phyloP scores from a whole-genome alignment of 2,797 vertebrate genomes.

The Vultur gryphus region DNA sequence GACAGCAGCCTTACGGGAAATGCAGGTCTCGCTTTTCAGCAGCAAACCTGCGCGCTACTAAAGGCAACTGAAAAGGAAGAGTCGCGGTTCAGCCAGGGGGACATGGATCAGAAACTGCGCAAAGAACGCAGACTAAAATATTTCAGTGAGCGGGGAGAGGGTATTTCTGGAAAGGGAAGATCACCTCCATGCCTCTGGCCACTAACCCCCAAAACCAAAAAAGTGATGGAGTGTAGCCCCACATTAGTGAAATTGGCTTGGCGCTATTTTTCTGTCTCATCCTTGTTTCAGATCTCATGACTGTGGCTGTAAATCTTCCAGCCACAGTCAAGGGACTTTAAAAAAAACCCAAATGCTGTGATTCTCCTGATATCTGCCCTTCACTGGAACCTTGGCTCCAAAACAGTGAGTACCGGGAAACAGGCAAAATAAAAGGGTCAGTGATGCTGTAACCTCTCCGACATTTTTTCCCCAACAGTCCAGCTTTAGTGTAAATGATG shows the following conservation, averaged over 20 bases:
- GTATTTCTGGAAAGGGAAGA: not conserved
- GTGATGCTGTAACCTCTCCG: not conserved
- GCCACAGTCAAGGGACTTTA: not conserved
- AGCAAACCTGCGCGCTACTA: accelerated
- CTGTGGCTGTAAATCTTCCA: not conserved
- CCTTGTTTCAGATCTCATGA: not conserved
- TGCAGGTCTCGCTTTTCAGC: not conserved
- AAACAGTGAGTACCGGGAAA: not conserved
- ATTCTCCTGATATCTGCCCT: not conserved
- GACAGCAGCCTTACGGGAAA: not conserved
- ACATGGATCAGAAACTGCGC: not conserved
- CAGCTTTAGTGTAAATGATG: constrained; percentile 17
- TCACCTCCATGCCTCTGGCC: not conserved
- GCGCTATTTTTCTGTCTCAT: not conserved
- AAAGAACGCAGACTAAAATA: not conserved
- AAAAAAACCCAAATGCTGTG: not conserved
- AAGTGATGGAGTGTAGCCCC: not conserved
- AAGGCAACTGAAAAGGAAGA: not conserved
- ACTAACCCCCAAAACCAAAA: not conserved
- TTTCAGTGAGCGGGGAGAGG: accelerated
- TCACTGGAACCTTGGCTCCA: not conserved
- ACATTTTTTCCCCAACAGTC: not conserved
- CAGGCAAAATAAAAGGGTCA: not conserved
- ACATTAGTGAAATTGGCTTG: not conserved
- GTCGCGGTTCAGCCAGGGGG: accelerated